phyloP scores from a whole-genome alignment of 1,140 invertebrate genomes.

The Hylaeus anthracinus region DNA sequence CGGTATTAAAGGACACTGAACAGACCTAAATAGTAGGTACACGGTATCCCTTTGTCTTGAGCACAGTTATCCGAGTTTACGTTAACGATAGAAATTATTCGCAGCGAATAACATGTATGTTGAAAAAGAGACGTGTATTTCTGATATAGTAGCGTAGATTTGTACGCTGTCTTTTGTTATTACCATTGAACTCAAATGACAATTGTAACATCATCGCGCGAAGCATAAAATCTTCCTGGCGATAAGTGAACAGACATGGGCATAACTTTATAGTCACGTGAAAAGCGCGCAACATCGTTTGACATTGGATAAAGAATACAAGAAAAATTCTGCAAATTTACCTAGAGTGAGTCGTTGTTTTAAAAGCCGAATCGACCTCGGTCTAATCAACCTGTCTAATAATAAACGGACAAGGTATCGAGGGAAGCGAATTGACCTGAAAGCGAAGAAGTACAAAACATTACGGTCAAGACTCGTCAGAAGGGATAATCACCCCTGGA shows the following conservation, averaged over 20 bases:
- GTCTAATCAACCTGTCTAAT: background rate
- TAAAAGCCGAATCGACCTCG: background rate
- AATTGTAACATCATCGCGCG: background rate
- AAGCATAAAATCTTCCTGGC: background rate
- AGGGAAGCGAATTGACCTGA: conserved; percentile 18
- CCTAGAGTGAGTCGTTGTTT: background rate
- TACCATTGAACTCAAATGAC: background rate
- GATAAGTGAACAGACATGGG: background rate
- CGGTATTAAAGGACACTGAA: background rate
- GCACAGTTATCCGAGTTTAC: background rate
- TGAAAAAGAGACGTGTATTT: too few species aligned
- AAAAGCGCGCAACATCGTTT: background rate
- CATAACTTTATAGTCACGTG: background rate
- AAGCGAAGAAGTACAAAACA: background rate
- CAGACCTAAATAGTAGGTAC: too few species aligned
- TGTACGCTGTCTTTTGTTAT: background rate
- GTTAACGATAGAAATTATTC: background rate
- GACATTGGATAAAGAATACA: background rate
- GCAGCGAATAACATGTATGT: background rate
- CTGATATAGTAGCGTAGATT: too few species aligned
- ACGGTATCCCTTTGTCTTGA: background rate
- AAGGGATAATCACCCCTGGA: conserved; percentile 8
- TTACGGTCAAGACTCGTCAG: background rate
- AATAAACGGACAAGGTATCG: conserved; percentile 4
- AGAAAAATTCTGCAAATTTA: background rate